Evolutionary conservation across 2,888 invertebrate genomes (phyloP), one percentile per base, ranked within the genome.

Genomic region (Hybos culiciformis): DNA sequence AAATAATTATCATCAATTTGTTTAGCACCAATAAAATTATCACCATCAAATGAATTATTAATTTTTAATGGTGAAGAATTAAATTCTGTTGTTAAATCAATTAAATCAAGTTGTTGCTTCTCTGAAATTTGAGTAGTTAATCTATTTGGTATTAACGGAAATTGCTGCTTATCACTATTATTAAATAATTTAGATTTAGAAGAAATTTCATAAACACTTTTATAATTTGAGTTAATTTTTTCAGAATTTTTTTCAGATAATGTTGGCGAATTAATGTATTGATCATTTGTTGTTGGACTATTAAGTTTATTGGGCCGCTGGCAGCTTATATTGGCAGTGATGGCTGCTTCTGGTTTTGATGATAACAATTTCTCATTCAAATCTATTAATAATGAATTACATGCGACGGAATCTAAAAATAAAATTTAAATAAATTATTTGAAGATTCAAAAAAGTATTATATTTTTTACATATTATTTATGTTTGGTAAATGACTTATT

Each of bases 121-220:
- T n/a, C n/a, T n/a, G n/a, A n/a, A n/a, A n/a, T n/a, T n/a, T n/a
- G n/a, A n/a, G n/a, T n/a, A n/a, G n/a, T n/a, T n/a, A n/a, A n/a
- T n/a, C n/a, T n/a, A n/a, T n/a, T n/a, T n/a, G n/a, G 81, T 80
- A 43, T 82, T 82, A 80, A 83, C 81, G 60, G 80, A 82, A 56
- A 81, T 83, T 1, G 77, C 80, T 53, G 78, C 78, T 52, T 78
- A 78, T 58, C 81, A 26, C n/a, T 26, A 5, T 5, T 26, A 4
- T 3, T 26, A 5, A n/a, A 26, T 12, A 3, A 26, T 26, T 26
- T 26, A 26, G 26, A 3, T 26, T 3, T 26, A 4, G 26, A 80
- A 57, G 64, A 58, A n/a, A 62, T 61, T 8, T 51, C 54, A 42
- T 65, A 65, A 9, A 65, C 64, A 51, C 64, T 64, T 39, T 56